Evolutionary conservation across 2,888 invertebrate species (phyloP), one percentile per base, ranked within the genome.

Genomic region (Brachylomia viminalis): DNA sequence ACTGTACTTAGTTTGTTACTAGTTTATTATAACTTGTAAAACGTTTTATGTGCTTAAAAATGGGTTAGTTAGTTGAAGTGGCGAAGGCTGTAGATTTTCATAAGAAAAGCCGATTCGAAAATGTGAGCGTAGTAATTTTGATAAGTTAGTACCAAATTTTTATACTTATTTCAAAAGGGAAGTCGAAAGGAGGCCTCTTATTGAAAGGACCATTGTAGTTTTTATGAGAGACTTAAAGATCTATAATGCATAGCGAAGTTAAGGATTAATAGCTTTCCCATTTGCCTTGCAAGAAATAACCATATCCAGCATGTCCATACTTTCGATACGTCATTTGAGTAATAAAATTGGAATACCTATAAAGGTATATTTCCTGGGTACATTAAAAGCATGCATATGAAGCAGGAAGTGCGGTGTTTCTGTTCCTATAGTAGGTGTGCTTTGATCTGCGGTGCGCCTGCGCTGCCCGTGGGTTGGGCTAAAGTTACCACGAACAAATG

Each of bases 351-450:
- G 13, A 77, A 59, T 58, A 58, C 17, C 33, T 82, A 45, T 72
- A 76, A 76, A 64, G 23, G 30, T 66, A 27, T 70, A 73, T 72
- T 84, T 84, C 81, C 81, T 72, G 76, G 38, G 30, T 62, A 66
- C 61, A 84, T 84, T 70, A 76, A 76, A 79, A 75, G 59, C 64
- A 33, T 67, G 33, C 8, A 42, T 72, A 45, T 30, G 23, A 61
- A 73, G 38, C 83, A 84, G 83, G 83, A 83, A 85, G 72, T 67
- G 64, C 49, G 69, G 62, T 75, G 68, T 77, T 77, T 80, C 85
- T 81, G 73, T 81, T 81, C 56, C 58, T 70, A 77, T 70, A 62
- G 49, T n/a, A 80, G 71, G 68, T 69, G 84, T 23, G 81, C 85
- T 83, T 83, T 83, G 85, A 84, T 80, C 83, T 75, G 66, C 73